These are phyloP conservation scores for Glaucomys volans DNA, from an alignment of 2,113 vertebrate species.

Conservation along the genomic window DNA sequence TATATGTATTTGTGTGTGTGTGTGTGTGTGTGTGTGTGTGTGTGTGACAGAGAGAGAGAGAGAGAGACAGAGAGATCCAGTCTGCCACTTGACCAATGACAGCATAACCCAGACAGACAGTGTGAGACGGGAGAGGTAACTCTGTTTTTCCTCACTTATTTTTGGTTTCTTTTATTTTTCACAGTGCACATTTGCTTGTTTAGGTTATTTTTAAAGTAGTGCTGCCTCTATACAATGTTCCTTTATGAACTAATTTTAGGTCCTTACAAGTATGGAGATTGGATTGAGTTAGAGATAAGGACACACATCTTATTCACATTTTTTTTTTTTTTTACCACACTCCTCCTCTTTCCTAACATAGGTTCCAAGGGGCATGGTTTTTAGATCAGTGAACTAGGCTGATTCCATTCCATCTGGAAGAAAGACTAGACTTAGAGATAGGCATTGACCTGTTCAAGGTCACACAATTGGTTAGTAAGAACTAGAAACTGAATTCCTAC, in stretches of 20 bases:
- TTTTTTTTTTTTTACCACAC: neutral
- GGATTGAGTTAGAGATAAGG: neutral
- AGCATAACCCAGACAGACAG: neutral
- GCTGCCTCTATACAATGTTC: conserved; percentile 19
- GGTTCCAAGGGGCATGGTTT: neutral
- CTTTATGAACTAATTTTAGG: neutral
- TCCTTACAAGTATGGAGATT: neutral
- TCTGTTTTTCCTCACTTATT: neutral
- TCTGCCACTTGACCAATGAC: neutral
- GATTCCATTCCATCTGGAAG: neutral
- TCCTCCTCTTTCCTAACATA: neutral
- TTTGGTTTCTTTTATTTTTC: neutral
- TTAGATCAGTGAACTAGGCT: neutral
- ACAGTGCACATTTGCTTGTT: neutral
- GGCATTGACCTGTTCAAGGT: neutral
- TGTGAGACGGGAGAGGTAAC: neutral
- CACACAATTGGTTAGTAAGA: neutral
- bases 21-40: neutral
- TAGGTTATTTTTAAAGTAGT: neutral
- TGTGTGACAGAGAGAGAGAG: neutral
- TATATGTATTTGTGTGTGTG: neutral
- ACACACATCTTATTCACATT: neutral
- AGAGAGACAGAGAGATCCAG: neutral
- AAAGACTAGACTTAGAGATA: conserved; percentile 24
- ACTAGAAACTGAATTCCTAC: neutral